Conservation (phyloP, 1,140 invertebrate species). For the Maniola jurtina region DNA sequence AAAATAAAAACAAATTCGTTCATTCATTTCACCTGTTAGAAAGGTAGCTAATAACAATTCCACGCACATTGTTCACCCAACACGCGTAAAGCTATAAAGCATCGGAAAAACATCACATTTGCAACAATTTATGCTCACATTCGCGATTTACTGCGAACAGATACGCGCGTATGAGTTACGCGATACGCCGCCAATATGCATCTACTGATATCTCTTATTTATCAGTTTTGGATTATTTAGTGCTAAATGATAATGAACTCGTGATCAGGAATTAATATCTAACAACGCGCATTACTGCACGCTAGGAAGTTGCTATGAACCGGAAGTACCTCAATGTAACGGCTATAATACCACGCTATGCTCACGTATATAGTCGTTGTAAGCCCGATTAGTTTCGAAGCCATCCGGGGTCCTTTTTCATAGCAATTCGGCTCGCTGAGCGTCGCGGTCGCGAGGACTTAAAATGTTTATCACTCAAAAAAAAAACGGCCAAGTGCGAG, state of each 20-base stretch:
- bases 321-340: too few relatives aligned
- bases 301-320: too few relatives aligned
- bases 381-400: too few relatives aligned
- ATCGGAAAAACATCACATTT: constrained; percentile 39
- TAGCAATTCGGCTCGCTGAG: too few relatives aligned
- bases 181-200: constrained; percentile 9
- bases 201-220: constrained; percentile 3
- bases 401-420: too few relatives aligned
- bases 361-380: too few relatives aligned
- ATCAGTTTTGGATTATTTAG: neutral
- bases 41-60: neutral
- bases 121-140: constrained; percentile 34
- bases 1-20: too few relatives aligned
- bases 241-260: neutral
- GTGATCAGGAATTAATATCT: neutral
- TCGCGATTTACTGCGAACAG: constrained; percentile 36
- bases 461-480: too few relatives aligned
- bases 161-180: constrained; percentile 30
- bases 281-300: neutral
- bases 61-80: constrained; percentile 4
- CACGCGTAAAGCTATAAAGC: constrained; percentile 36
- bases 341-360: too few relatives aligned
- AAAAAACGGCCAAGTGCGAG: too few relatives aligned
- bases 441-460: too few relatives aligned
- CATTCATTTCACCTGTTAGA: too few relatives aligned